Conservation (phyloP, 2,797 vertebrate species). For the Tragelaphus oryx region DNA sequence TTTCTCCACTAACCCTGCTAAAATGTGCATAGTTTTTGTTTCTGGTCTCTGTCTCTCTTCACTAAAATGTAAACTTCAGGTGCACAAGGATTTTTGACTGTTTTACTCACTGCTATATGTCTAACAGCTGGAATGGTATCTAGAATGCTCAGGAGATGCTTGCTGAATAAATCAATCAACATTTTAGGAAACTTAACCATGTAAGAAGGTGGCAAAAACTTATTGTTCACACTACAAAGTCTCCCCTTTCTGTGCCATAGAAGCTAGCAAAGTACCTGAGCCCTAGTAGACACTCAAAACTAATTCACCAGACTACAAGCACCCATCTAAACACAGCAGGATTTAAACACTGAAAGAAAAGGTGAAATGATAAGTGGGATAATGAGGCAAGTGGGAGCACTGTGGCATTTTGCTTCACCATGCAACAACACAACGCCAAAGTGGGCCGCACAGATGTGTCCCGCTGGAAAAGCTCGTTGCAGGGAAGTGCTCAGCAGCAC, state of each 20-base stretch:
- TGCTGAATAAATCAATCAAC: not conserved
- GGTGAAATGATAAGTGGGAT: not conserved
- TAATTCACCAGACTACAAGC: not conserved
- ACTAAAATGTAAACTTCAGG: not conserved
- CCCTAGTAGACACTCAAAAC: not conserved
- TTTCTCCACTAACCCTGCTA: not conserved
- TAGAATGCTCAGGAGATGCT: not conserved
- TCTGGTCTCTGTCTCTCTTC: not conserved
- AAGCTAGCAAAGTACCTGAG: not conserved
- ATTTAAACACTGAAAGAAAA: not conserved
- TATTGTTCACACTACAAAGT: not conserved
- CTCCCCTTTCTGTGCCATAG: not conserved
- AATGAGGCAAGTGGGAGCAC: not conserved
- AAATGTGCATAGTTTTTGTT: not conserved
- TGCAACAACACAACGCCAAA: not conserved
- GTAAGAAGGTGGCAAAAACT: not conserved
- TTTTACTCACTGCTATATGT: not conserved
- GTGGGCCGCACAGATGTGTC: not conserved
- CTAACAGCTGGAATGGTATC: not conserved
- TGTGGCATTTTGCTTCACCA: not conserved
- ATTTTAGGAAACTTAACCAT: not conserved
- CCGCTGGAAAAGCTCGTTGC: slow-evolving; percentile 25
- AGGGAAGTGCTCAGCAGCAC: not conserved
- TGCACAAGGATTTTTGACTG: not conserved
- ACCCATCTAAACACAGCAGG: not conserved